Conservation (phyloP, 2,888 invertebrate species). For the Strigamia transsilvanica region DNA sequence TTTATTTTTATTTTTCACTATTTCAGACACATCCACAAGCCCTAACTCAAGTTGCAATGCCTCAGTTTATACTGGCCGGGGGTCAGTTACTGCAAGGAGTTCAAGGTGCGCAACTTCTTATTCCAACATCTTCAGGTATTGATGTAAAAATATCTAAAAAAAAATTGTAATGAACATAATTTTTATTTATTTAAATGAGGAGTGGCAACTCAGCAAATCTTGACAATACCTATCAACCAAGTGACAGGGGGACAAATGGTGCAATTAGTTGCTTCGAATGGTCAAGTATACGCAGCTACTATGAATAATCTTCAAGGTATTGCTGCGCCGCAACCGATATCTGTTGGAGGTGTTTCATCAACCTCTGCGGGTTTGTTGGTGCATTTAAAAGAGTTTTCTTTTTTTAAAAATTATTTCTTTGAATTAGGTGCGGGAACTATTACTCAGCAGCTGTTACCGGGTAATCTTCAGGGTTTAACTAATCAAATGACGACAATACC, state of each 20-base stretch:
- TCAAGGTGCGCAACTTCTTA: conserved; percentile 91
- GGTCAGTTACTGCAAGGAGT: conserved; percentile 92
- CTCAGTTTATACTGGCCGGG: conserved; percentile 88
- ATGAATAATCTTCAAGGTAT: conserved; percentile 71
- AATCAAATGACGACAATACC: conserved; percentile 57
- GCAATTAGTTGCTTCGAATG: conserved; percentile 81
- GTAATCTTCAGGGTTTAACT: conserved; percentile 54
- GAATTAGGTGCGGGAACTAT: conserved; percentile 51
- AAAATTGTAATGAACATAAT: conserved; percentile 57
- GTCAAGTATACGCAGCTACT: conserved; percentile 85
- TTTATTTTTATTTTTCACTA: neutral
- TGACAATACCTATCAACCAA: conserved; percentile 85
- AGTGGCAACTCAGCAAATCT: conserved; percentile 92
- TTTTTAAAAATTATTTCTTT: neutral
- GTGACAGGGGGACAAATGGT: conserved; percentile 64
- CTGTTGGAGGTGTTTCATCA: conserved; percentile 56
- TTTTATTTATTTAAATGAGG: conserved; percentile 69
- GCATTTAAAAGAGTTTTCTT: conserved; percentile 43
- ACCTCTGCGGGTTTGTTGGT: conserved; percentile 54
- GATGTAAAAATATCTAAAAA: neutral
- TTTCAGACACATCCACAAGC: conserved; percentile 49
- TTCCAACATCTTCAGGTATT: conserved; percentile 92
- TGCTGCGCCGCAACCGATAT: conserved; percentile 59
- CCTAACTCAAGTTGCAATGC: conserved; percentile 72
- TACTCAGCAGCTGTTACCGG: conserved; percentile 52